Conservation (phyloP, 2,797 vertebrate species). For the Avahi laniger region DNA sequence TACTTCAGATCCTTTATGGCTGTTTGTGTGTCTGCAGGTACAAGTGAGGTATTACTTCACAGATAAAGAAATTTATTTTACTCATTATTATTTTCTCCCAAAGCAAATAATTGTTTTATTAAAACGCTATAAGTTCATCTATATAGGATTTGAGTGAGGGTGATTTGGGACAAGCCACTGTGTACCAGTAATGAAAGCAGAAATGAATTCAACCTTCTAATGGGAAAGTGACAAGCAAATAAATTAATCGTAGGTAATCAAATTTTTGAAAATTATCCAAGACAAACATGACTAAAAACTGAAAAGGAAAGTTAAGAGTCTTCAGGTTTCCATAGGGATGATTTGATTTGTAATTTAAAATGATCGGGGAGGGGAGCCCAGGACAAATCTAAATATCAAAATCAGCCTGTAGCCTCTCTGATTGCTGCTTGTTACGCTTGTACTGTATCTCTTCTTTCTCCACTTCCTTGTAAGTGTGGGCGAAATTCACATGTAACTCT, state of each 20-base stretch:
- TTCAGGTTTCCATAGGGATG: background rate
- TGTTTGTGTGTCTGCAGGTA: background rate
- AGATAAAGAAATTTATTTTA: conserved; percentile 52
- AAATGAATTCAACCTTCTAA: conserved; percentile 60
- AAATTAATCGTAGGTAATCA: conserved; percentile 57
- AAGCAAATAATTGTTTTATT: conserved; percentile 51
- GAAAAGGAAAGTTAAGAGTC: background rate
- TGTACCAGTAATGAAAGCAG: conserved; percentile 47
- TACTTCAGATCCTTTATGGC: background rate
- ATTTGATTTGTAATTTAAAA: conserved; percentile 6
- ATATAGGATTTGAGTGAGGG: conserved; percentile 33
- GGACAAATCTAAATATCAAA: background rate
- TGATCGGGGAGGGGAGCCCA: too few relatives aligned
- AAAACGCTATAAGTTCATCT: conserved; percentile 45
- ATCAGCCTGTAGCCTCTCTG: background rate
- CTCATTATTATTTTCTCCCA: conserved; percentile 38
- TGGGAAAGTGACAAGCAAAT: conserved; percentile 58
- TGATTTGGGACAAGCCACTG: conserved; percentile 45
- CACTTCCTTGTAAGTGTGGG: background rate
- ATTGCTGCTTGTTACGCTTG: background rate
- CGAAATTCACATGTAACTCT: background rate
- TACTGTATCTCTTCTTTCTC: background rate
- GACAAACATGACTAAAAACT: background rate
- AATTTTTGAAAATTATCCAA: conserved; percentile 54
- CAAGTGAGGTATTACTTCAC: background rate